These are phyloP conservation scores for Drosophila anomelani DNA, from an alignment of 2,888 invertebrate genomes.

Conservation along the genomic window DNA sequence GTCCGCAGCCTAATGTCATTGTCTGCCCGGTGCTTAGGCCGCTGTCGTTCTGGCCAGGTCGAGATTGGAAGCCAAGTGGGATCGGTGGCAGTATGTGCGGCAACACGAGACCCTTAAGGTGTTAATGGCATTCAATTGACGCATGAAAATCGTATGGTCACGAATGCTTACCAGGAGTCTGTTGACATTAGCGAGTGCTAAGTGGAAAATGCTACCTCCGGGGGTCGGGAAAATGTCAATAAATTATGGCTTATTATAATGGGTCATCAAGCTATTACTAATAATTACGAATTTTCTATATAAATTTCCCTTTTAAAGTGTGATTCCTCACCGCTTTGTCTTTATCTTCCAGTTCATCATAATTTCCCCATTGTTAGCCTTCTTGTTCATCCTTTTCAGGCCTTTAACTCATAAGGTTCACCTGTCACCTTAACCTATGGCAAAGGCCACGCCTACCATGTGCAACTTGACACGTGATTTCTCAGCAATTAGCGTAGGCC, in stretches of 20 bases:
- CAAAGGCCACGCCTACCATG: constrained; percentile 10
- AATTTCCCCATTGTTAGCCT: constrained; percentile 4
- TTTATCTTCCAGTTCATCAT: not conserved
- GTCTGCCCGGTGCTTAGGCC: constrained; percentile 28
- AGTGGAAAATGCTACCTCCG: not conserved
- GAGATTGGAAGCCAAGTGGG: constrained; percentile 22
- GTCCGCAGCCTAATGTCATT: constrained; percentile 27
- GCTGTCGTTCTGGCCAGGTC: constrained; percentile 21
- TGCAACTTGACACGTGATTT: constrained; percentile 62
- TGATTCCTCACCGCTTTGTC: not conserved
- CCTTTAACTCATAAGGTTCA: constrained; percentile 12
- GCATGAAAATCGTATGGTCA: constrained; percentile 23
- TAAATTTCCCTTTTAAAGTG: not conserved
- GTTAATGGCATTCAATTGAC: constrained; percentile 28
- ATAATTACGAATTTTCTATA: not conserved
- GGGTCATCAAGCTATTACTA: not conserved
- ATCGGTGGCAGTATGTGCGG: not conserved
- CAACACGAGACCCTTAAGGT: constrained; percentile 19
- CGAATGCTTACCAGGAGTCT: not conserved
- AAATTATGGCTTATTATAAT: not conserved
- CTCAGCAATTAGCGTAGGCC: constrained; percentile 58
- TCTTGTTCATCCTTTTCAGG: constrained; percentile 1
- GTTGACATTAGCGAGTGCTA: not conserved
- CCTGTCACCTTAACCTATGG: constrained; percentile 26
- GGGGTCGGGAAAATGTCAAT: not conserved